Conservation (phyloP, 2,888 invertebrate species). For the Synanthedon andrenaeformis region DNA sequence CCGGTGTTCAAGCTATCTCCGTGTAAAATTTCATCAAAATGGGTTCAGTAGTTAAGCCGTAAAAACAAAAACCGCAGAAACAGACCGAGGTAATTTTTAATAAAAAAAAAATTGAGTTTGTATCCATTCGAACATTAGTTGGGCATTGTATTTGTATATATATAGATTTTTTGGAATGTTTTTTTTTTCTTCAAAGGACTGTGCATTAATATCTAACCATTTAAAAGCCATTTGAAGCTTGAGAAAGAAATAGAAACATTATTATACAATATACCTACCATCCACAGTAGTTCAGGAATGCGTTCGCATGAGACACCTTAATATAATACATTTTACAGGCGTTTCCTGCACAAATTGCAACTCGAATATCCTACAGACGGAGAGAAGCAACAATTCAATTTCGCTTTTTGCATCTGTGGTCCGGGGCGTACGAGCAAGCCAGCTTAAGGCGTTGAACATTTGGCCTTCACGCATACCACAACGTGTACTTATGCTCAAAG, state of each 20-base stretch:
- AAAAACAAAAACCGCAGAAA: too few relatives aligned
- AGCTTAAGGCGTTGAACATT: constrained; percentile 49
- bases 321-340: neutral
- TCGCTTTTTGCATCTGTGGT: constrained; percentile 57
- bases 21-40: too few relatives aligned
- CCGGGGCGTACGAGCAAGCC: constrained; percentile 41
- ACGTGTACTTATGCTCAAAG: constrained; percentile 13
- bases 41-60: too few relatives aligned
- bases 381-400: constrained; percentile 67
- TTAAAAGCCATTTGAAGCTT: neutral
- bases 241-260: neutral
- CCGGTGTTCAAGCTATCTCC: too few relatives aligned
- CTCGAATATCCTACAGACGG: constrained; percentile 51
- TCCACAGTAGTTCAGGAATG: constrained; percentile 52
- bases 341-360: constrained; percentile 6
- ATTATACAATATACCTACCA: neutral
- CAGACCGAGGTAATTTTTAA: too few relatives aligned
- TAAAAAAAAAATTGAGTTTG: too few relatives aligned
- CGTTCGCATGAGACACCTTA: constrained; percentile 53
- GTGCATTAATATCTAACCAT: too few relatives aligned
- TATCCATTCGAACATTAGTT: too few relatives aligned
- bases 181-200: too few relatives aligned
- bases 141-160: too few relatives aligned
- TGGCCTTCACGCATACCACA: constrained; percentile 51
- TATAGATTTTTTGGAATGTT: too few relatives aligned